Evolutionary conservation across 2,888 invertebrate genomes (phyloP).

Genomic region (Hydroisotoma schaefferi): DNA sequence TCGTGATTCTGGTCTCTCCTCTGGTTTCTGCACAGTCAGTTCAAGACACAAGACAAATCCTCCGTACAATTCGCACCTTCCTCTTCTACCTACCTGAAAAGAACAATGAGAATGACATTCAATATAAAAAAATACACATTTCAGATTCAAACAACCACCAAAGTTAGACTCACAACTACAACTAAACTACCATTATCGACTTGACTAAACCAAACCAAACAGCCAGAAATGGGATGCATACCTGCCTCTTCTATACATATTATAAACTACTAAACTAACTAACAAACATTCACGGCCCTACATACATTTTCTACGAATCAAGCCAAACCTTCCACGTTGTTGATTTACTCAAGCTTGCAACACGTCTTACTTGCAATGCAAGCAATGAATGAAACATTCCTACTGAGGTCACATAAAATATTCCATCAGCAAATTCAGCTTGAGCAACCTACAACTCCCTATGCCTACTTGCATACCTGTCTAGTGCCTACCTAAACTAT

Average conservation of each 20-base stretch:
- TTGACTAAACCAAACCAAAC: constrained; percentile 3
- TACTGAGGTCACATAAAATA: constrained; percentile 1
- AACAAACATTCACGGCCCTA: too few species aligned
- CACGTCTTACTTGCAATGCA: not conserved
- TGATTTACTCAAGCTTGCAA: not conserved
- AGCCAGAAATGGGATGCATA: not conserved
- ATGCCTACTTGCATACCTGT: constrained; percentile 1
- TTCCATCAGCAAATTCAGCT: not conserved
- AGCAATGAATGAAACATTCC: constrained; percentile 7
- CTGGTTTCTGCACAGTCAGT: not conserved
- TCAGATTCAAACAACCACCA: not conserved
- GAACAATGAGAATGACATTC: not conserved
- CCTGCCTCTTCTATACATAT: too few species aligned
- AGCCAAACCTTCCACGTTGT: constrained; percentile 6
- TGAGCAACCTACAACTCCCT: not conserved
- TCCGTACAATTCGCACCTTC: too few species aligned
- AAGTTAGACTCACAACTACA: too few species aligned
- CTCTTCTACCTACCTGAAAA: not conserved
- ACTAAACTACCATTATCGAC: not conserved
- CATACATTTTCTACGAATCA: constrained; percentile 4
- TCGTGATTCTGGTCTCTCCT: not conserved
- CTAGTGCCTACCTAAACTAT: too few species aligned
- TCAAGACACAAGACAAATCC: too few species aligned
- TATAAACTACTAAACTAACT: too few species aligned
- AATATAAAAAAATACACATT: not conserved